Evolutionary conservation across 2,888 invertebrate species (phyloP).

Genomic region (Campaea margaritaria): DNA sequence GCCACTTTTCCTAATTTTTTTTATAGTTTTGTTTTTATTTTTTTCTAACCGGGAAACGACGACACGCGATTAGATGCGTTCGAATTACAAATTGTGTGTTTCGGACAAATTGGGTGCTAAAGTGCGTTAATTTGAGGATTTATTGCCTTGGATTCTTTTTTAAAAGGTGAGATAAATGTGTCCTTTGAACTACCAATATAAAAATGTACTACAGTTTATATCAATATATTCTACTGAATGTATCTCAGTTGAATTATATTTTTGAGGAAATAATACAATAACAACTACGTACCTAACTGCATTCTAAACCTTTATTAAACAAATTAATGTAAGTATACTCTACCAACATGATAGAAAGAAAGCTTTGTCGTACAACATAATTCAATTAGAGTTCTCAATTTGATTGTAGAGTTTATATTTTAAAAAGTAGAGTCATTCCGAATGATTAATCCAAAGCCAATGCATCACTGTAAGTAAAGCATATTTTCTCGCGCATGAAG

Average conservation of each 20-base stretch:
- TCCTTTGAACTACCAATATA: background rate
- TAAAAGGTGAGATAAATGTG: slow-evolving; percentile 48
- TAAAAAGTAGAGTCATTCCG: too few species aligned
- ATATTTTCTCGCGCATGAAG: slow-evolving; percentile 26
- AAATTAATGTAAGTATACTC: too few species aligned
- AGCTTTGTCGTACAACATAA: too few species aligned
- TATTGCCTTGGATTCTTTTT: slow-evolving; percentile 63
- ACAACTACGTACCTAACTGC: too few species aligned
- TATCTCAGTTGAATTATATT: too few species aligned
- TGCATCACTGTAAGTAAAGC: slow-evolving; percentile 4
- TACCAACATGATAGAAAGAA: too few species aligned
- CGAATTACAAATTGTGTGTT: slow-evolving; percentile 65
- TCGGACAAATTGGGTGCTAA: slow-evolving; percentile 57
- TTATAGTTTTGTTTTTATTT: slow-evolving; percentile 4
- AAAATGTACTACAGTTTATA: too few species aligned
- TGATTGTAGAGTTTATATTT: too few species aligned
- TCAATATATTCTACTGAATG: too few species aligned
- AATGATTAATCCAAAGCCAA: background rate
- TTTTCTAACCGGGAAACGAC: slow-evolving; percentile 64
- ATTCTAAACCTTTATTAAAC: too few species aligned
- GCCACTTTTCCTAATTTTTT: slow-evolving; percentile 38
- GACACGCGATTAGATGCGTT: slow-evolving; percentile 62
- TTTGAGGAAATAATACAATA: too few species aligned
- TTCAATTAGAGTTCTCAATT: too few species aligned
- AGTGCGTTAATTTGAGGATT: slow-evolving; percentile 61